Base-by-base conservation (phyloP, 1,140 invertebrate genomes). In the Triops longicaudatus region DNA sequence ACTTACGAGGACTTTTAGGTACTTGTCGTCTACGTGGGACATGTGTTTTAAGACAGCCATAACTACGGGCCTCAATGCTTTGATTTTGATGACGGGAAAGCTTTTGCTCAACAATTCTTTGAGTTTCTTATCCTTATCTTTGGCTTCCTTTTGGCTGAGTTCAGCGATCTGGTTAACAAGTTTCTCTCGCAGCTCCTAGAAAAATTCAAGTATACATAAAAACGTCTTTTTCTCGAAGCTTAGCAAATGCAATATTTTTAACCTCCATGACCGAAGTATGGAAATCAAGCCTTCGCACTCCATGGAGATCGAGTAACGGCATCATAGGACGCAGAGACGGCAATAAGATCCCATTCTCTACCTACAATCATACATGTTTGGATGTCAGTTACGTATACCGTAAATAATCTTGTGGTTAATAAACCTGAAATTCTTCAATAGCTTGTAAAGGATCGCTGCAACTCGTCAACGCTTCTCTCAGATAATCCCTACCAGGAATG, bases 371-470 rank as follows among this genome's bases (percentile, higher is more conserved):
- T 0, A 73, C 3, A 42, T 37, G 22, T n/a, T n/a, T 1, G 22
- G 14, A 4, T 37, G 17, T 3, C 28, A 4, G 37, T 42, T 26
- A 17, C 6, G 31, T 78, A 42, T 42, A 37, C 14, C 26, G 22
- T 41, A 22, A 14, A 17, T 41, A 73, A 78, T 73, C 12, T 76
- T 72, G 73, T n/a, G n/a, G n/a, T 73, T 43, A 10, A 27, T 27
- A 22, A 11, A 79, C 27, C 88, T 98, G 97, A 88, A 98, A 98
- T 86, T 97, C 95, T 87, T 98, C 94, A 80, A 98, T 98, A 63
- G 96, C 95, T 87, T 95, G 96, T 3, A 98, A 83, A 17, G 96
- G 96, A 87, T 98, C 96, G 1, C 94, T 95, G 83, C 96, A 98
- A 82, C 95, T 97, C 27, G 96, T 97, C 2, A 98, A 86, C 72